phyloP scores from a whole-genome alignment of 2,888 invertebrate species.

The Cheilosia soror region DNA sequence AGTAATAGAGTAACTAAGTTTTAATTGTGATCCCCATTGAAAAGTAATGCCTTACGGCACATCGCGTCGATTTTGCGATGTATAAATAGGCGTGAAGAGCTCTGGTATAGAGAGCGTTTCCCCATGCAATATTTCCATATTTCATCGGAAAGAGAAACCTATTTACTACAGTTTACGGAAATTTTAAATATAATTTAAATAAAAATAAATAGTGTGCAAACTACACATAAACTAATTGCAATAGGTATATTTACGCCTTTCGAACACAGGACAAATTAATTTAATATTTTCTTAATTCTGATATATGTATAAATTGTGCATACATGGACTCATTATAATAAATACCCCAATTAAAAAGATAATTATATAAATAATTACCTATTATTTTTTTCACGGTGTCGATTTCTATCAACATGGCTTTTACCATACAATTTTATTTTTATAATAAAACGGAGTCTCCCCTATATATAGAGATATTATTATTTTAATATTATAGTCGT shows the following conservation, averaged over 20 bases:
- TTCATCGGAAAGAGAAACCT: too few species aligned
- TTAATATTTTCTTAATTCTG: constrained; percentile 1
- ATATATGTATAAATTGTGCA: constrained; percentile 12
- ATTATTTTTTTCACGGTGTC: constrained; percentile 52
- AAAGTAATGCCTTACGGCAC: too few species aligned
- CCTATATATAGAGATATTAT: constrained; percentile 1
- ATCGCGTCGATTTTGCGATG: too few species aligned
- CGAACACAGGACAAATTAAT: constrained; percentile 17
- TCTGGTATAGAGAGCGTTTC: too few species aligned
- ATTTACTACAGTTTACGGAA: too few species aligned
- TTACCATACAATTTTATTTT: constrained; percentile 16
- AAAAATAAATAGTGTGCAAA: constrained; percentile 36
- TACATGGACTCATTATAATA: constrained; percentile 21
- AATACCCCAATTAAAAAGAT: constrained; percentile 1
- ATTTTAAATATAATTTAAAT: neutral
- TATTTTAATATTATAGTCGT: constrained; percentile 35
- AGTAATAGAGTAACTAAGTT: too few species aligned
- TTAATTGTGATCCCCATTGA: too few species aligned
- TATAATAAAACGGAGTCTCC: neutral
- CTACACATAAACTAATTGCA: constrained; percentile 19
- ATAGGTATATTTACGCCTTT: neutral
- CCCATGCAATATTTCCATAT: too few species aligned
- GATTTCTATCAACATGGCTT: constrained; percentile 32
- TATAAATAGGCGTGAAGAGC: too few species aligned
- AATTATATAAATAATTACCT: constrained; percentile 40